Evolutionary conservation across 2,888 invertebrate genomes (phyloP).

Genomic region (Drosophila barbarae): DNA sequence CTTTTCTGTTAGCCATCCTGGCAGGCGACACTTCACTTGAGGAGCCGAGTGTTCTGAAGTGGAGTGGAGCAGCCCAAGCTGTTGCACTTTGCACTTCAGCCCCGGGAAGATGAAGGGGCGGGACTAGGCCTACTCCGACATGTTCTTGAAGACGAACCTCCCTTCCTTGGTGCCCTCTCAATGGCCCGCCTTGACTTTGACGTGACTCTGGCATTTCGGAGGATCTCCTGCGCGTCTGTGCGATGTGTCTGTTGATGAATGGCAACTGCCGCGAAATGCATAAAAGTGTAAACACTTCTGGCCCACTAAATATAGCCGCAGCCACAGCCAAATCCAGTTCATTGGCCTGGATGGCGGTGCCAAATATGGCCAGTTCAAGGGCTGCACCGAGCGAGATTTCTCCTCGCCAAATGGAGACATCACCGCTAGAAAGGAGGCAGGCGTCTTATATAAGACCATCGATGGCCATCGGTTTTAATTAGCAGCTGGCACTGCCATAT

Average conservation of each 20-base stretch:
- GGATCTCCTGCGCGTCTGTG: slow-evolving; percentile 17
- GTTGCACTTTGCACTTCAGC: slow-evolving; percentile 71
- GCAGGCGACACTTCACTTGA: slow-evolving; percentile 38
- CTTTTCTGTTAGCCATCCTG: slow-evolving; percentile 10
- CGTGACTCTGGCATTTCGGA: slow-evolving; percentile 61
- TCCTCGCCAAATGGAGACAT: slow-evolving; percentile 28
- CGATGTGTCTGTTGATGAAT: slow-evolving; percentile 52
- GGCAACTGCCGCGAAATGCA: slow-evolving; percentile 58
- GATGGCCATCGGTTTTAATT: slow-evolving; percentile 40
- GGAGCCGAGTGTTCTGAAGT: slow-evolving; percentile 19
- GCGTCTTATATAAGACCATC: slow-evolving; percentile 42
- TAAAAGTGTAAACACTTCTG: slow-evolving; percentile 56
- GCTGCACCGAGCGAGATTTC: slow-evolving; percentile 56
- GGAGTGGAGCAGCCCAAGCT: slow-evolving; percentile 43
- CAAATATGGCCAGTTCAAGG: slow-evolving; percentile 67
- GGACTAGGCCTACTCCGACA: slow-evolving; percentile 1
- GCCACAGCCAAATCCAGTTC: slow-evolving; percentile 33
- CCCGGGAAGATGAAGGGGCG: slow-evolving; percentile 26
- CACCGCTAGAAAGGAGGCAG: slow-evolving; percentile 4
- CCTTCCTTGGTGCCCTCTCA: slow-evolving; percentile 11
- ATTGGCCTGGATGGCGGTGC: slow-evolving; percentile 52
- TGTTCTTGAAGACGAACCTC: slow-evolving; percentile 23
- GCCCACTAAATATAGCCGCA: slow-evolving; percentile 56
- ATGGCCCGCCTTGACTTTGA: slow-evolving; percentile 67
- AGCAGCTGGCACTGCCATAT: slow-evolving; percentile 25